phyloP scores from a whole-genome alignment of 2,797 vertebrate genomes.

The Etheostoma nigrum region DNA sequence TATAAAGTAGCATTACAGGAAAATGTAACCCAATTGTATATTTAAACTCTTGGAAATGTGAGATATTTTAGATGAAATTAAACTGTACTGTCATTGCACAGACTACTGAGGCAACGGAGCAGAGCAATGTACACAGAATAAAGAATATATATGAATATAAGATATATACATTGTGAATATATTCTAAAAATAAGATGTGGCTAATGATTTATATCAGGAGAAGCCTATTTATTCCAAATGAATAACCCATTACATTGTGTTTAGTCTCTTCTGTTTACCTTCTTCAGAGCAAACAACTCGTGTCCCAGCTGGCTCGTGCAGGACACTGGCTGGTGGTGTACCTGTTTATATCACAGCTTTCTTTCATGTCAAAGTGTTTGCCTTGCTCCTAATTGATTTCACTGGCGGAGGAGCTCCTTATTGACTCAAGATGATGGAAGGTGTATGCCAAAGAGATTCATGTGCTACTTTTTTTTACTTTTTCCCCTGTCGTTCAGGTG shows the following conservation, averaged over 20 bases:
- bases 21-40: too few species aligned
- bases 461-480: background rate
- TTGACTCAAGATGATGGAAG: slow-evolving; percentile 36
- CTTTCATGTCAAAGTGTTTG: slow-evolving; percentile 37
- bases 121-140: background rate
- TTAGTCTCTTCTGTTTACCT: background rate
- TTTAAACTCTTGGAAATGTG: background rate
- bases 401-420: slow-evolving; percentile 3
- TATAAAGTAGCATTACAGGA: background rate
- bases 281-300: slow-evolving; percentile 10
- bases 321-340: background rate
- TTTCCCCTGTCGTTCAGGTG: background rate
- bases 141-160: background rate
- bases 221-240: too few species aligned
- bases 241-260: background rate
- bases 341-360: slow-evolving; percentile 43
- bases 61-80: background rate
- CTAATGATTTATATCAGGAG: background rate
- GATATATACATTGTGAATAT: background rate
- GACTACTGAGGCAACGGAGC: background rate
- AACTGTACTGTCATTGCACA: background rate
- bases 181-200: background rate
- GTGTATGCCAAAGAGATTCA: background rate
- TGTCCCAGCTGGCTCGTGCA: slow-evolving; percentile 7
- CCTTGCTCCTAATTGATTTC: slow-evolving; percentile 41